These are phyloP conservation scores for Propithecus perrieri DNA, from an alignment of 2,797 vertebrate genomes.

Conservation along the genomic window DNA sequence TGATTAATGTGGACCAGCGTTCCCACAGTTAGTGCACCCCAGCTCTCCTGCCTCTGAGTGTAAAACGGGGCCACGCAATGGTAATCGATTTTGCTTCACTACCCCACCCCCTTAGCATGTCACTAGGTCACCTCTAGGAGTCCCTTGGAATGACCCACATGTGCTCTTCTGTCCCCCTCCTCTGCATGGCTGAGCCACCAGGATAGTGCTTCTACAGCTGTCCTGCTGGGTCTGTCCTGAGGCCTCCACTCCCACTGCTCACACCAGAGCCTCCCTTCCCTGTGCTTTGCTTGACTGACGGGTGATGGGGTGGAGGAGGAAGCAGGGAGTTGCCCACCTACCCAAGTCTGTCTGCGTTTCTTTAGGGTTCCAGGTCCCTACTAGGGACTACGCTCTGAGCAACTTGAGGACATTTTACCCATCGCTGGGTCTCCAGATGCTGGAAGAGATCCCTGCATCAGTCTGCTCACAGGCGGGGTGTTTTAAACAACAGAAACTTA, in stretches of 20 bases:
- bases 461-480: background rate
- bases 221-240: background rate
- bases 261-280: background rate
- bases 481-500: background rate
- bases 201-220: rapidly evolving
- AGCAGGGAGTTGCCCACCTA: background rate
- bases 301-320: background rate
- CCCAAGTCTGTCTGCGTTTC: background rate
- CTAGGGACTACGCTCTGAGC: background rate
- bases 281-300: background rate
- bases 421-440: background rate
- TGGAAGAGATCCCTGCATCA: background rate
- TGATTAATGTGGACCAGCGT: background rate
- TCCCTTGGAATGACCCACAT: background rate
- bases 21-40: background rate
- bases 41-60: background rate
- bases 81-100: background rate
- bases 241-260: background rate
- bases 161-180: too few species aligned
- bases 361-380: background rate
- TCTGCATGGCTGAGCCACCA: background rate
- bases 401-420: background rate
- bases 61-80: background rate
- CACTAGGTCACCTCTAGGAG: background rate
- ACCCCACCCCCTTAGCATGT: background rate